These are phyloP conservation scores for Perizoma flavofasciatum DNA, from an alignment of 2,888 invertebrate species.

Conservation along the genomic window DNA sequence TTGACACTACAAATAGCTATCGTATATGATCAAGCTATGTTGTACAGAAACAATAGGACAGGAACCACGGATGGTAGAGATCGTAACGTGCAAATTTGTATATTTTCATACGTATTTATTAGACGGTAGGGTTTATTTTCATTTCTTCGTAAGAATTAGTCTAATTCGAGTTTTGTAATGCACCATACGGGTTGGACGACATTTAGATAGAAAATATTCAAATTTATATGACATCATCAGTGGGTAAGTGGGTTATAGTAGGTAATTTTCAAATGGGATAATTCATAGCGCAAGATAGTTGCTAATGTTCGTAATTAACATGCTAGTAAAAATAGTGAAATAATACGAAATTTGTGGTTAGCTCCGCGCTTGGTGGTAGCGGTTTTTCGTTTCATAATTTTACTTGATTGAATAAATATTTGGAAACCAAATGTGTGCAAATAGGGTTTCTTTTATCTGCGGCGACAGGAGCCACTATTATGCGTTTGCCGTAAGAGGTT, in stretches of 20 bases:
- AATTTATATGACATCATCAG: constrained; percentile 29
- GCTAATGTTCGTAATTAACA: too few relatives aligned
- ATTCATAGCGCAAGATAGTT: neutral
- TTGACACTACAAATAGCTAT: constrained; percentile 54
- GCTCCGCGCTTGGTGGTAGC: constrained; percentile 26
- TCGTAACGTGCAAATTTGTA: constrained; percentile 9
- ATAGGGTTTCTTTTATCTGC: neutral
- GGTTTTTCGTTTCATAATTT: constrained; percentile 31
- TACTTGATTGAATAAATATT: constrained; percentile 32
- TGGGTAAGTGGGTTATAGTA: neutral
- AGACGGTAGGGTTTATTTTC: constrained; percentile 19
- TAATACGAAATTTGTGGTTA: constrained; percentile 24
- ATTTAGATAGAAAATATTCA: constrained; percentile 27
- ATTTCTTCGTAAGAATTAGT: constrained; percentile 2
- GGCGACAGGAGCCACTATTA: too few relatives aligned
- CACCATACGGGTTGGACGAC: constrained; percentile 26
- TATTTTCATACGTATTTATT: constrained; percentile 21
- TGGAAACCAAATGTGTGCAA: constrained; percentile 15
- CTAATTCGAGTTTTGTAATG: constrained; percentile 45
- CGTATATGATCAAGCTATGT: constrained; percentile 59
- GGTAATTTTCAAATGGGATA: constrained; percentile 33
- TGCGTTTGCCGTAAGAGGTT: too few relatives aligned
- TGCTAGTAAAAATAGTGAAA: constrained; percentile 23
- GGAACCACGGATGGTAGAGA: constrained; percentile 67
- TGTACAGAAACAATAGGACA: constrained; percentile 72